Evolutionary conservation across 1,140 invertebrate species (phyloP), one percentile per base, ranked within the genome.

Genomic region (Lerema accius): DNA sequence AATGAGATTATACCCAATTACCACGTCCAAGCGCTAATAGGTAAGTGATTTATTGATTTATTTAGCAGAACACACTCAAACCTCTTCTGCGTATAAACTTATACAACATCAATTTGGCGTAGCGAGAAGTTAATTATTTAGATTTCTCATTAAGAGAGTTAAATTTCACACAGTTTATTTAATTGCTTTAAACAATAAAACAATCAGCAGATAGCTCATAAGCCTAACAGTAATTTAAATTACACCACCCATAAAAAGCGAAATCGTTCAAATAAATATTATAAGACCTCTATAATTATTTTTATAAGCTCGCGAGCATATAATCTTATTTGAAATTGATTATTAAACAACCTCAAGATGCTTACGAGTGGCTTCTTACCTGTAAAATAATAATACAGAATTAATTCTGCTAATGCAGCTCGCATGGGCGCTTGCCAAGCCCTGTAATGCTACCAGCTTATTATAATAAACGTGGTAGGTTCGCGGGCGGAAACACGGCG

Each of bases 11-110:
- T 86, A 80, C 72, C 74, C 73, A 81, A 71, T 72, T 85, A 82
- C 78, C 84, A 89, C 86, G 77, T 88, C 78, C 73, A 88, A 86
- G 84, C 88, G 85, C 81, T 90, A 85, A 90, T 90, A 88, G 88
- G 88, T 90, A 80, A 86, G 84, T 69, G 26, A 65, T 49, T 55
- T 59, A 48, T 59, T 59, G 43, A 59, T 59, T 59, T 23, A 26
- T 45, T 11, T 15, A 26, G 0, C 9, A 28, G 13, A 46, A 23
- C 28, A 58, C 55, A 15, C 32, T 37, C 0, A 59, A 19, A 46
- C 42, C 13, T 58, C 43, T 45, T 46, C 14, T 43, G 4, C 6
- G 26, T 43, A 37, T 42, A 23, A 45, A 26, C 7, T 16, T 58
- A 19, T 62, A 43, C 11, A 16, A 15, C 6, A 28, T 32, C 16